Conservation (phyloP, 2,888 invertebrate genomes). For the Sesamia inferens region DNA sequence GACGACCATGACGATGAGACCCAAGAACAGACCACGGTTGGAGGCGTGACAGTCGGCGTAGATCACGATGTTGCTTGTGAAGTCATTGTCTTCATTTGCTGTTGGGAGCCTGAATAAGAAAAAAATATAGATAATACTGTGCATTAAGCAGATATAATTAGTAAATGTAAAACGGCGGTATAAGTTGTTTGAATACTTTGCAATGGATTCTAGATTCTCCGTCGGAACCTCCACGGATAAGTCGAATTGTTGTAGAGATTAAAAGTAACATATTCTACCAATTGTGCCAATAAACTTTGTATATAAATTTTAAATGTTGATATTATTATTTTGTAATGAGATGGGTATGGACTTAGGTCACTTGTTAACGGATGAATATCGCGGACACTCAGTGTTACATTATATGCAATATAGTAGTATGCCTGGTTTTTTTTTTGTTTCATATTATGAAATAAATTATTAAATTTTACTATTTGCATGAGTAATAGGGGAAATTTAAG, state of each 20-base stretch:
- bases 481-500: too few species aligned
- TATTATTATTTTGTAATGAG: too few species aligned
- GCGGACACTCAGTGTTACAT: too few species aligned
- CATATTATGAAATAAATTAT: too few species aligned
- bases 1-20: constrained; percentile 90
- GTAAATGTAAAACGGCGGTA: background rate
- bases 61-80: constrained; percentile 90
- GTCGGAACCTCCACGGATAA: too few species aligned
- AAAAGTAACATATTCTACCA: background rate
- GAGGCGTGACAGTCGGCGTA: constrained; percentile 94
- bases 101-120: constrained; percentile 79
- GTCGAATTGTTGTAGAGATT: background rate
- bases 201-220: background rate
- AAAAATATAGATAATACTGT: background rate
- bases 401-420: too few species aligned
- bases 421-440: too few species aligned
- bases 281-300: too few species aligned
- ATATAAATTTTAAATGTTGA: too few species aligned
- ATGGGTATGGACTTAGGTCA: too few species aligned
- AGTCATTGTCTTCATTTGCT: constrained; percentile 86
- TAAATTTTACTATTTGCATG: too few species aligned
- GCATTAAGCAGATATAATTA: background rate
- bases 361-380: too few species aligned
- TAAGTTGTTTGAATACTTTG: background rate
- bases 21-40: constrained; percentile 93